Base-by-base conservation (phyloP, 2,113 vertebrate species). In the Scopus umbretta region DNA sequence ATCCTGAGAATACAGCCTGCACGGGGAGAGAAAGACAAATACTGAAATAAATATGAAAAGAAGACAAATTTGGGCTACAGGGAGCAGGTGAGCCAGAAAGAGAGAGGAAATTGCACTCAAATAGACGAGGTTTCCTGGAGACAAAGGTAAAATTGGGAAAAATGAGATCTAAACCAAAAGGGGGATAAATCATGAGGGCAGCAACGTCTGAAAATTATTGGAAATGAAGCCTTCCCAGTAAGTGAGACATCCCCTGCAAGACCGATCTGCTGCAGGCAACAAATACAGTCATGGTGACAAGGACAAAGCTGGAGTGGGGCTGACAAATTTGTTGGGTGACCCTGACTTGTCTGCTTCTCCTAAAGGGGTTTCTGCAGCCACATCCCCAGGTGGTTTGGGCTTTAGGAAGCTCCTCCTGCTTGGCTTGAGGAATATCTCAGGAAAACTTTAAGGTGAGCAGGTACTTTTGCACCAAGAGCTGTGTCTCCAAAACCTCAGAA, bases 31-130 rank as follows among this genome's bases (percentile, higher is more conserved):
- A 75, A 97, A 97, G 97, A 98, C 95, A 97, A 97, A 98, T 95
- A 96, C 91, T 93, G 74, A 97, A 98, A 98, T 98, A 98, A 98
- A 98, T 98, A 98, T 90, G 97, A 97, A 96, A 97, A 97, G 96
- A 98, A 98, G 97, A 98, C 94, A 95, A 96, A 97, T 98, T 92
- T 94, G 89, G 94, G 89, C 96, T 91, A 90, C 76, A 70, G 74
- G 88, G 92, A 96, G 92, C 38, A 12, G 81, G 89, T 50, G 80
- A 94, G 86, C 32, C 80, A 26, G 74, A 68, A 56, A 86, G 83
- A 86, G 96, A 94, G 91, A 89, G 92, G 84, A 90, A 94, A 89
- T 94, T 91, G 95, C 75, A 91, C 92, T 49, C 91, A 97, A 97
- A 97, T 80, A 96, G 96, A 97, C 85, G 34, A 95, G 76, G 92